These are phyloP conservation scores for Drosophila hydei DNA, from an alignment of 1,140 invertebrate species.

Conservation along the genomic window DNA sequence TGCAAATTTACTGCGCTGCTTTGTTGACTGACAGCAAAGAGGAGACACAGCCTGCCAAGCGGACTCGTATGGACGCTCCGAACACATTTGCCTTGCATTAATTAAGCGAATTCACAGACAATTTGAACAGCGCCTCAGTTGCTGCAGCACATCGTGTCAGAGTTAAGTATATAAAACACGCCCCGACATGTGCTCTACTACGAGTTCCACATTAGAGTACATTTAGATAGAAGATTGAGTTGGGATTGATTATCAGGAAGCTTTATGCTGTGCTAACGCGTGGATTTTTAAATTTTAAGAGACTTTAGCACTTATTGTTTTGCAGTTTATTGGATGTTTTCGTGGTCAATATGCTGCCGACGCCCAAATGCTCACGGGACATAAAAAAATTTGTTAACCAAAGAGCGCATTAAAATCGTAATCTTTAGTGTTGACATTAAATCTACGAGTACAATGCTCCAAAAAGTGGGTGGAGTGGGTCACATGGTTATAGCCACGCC, in stretches of 20 bases:
- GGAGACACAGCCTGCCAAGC: too few species aligned
- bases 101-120: slow-evolving; percentile 53
- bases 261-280: background rate
- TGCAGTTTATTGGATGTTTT: background rate
- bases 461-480: background rate
- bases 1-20: slow-evolving; percentile 51
- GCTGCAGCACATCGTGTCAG: too few species aligned
- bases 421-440: slow-evolving; percentile 81
- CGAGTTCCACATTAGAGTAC: too few species aligned
- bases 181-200: too few species aligned
- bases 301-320: too few species aligned
- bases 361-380: background rate
- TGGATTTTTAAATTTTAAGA: too few species aligned
- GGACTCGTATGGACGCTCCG: too few species aligned
- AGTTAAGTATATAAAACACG: too few species aligned
- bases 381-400: slow-evolving; percentile 62
- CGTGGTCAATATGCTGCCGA: background rate
- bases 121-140: slow-evolving; percentile 17
- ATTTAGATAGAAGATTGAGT: too few species aligned
- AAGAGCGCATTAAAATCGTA: slow-evolving; percentile 73
- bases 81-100: slow-evolving; percentile 53
- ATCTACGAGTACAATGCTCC: slow-evolving; percentile 58
- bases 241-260: too few species aligned
- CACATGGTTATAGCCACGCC: slow-evolving; percentile 25
- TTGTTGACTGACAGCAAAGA: slow-evolving; percentile 9